Percentiles rank a stretch among this genome's conserved stretches.
phyloP scores from a whole-genome alignment of 2,888 invertebrate species.

The Chymomyza procnemis region DNA sequence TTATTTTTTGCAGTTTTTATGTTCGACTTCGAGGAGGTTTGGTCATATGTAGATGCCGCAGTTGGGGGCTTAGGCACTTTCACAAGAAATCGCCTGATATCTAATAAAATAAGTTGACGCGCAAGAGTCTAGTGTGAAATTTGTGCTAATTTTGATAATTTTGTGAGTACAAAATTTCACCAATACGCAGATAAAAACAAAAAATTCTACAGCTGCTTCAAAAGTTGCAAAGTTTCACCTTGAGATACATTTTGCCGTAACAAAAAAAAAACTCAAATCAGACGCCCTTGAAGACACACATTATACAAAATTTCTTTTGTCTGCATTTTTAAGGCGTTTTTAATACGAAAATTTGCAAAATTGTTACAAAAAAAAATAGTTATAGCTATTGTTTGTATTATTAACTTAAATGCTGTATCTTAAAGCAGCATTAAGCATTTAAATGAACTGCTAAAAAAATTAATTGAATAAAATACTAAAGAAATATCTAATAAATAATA shows the following conservation, averaged over 20 bases:
- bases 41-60: not conserved
- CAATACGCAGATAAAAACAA: not conserved
- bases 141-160: not conserved
- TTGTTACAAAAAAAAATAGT: not conserved
- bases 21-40: not conserved
- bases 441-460: not conserved
- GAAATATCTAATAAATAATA: not conserved
- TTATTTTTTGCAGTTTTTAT: not conserved
- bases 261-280: not conserved
- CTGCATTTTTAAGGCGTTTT: not conserved
- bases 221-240: no score
- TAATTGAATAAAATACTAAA: not conserved
- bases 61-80: not conserved
- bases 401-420: not conserved
- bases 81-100: not conserved
- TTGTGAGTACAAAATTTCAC: not conserved
- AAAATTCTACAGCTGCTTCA: no score
- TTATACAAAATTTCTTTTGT: not conserved
- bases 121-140: not conserved
- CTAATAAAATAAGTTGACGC: not conserved
- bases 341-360: not conserved
- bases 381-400: not conserved
- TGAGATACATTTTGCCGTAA: no score
- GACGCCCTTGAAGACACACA: not conserved
- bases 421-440: not conserved